phyloP scores from a whole-genome alignment of 1,140 invertebrate species.

The Uloborus diversus region DNA sequence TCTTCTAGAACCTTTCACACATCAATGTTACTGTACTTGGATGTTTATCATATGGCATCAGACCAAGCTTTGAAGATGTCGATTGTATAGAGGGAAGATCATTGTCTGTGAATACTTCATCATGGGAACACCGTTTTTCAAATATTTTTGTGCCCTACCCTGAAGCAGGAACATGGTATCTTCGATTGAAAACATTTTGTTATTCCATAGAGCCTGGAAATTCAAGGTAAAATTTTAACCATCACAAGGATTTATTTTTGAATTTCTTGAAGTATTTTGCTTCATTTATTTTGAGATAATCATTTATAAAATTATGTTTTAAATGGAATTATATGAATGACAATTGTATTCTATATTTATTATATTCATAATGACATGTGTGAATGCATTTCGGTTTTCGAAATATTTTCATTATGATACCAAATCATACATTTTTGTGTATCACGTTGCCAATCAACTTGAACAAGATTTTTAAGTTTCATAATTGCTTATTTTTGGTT shows the following conservation, averaged over 20 bases:
- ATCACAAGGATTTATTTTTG: constrained; percentile 80
- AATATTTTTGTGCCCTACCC: constrained; percentile 78
- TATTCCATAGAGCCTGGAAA: constrained; percentile 67
- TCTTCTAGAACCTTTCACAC: constrained; percentile 38
- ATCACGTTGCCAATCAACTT: no score
- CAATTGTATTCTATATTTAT: background rate
- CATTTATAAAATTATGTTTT: background rate
- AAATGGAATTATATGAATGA: background rate
- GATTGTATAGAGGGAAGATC: constrained; percentile 70
- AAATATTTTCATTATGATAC: no score
- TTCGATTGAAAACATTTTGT: constrained; percentile 36
- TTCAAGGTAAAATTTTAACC: constrained; percentile 83
- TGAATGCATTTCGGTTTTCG: no score
- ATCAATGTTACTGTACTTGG: constrained; percentile 37
- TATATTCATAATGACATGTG: no score
- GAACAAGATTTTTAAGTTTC: no score
- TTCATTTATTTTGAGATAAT: constrained; percentile 58
- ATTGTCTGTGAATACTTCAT: constrained; percentile 68
- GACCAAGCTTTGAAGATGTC: constrained; percentile 65
- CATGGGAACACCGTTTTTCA: constrained; percentile 61
- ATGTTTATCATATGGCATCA: constrained; percentile 43
- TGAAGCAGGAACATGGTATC: constrained; percentile 71
- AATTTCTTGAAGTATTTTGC: constrained; percentile 68
- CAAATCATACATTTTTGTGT: no score
- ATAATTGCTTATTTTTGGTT: no score